Conservation (phyloP, 2,888 invertebrate species). For the Coremacera marginata region DNA sequence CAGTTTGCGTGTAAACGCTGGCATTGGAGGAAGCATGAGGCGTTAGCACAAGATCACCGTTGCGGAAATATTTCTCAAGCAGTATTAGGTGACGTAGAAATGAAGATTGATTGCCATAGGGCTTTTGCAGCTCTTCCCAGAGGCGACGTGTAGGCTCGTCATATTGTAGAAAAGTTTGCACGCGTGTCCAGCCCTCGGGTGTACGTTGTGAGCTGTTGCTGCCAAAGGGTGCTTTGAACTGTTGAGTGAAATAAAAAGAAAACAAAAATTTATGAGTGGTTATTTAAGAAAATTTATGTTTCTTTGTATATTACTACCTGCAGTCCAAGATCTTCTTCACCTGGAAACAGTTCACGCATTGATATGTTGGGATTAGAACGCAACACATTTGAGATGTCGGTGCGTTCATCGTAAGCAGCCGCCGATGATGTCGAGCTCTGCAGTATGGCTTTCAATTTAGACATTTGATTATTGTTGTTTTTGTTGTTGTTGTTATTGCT, state of each 20-base stretch:
- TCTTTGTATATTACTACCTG: slow-evolving; percentile 16
- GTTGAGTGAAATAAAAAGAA: slow-evolving; percentile 31
- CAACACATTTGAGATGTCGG: slow-evolving; percentile 66
- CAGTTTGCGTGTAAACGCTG: slow-evolving; percentile 82
- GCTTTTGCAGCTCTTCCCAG: slow-evolving; percentile 86
- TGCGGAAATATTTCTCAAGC: slow-evolving; percentile 85
- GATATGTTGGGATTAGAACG: slow-evolving; percentile 82
- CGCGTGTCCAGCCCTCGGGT: slow-evolving; percentile 88
- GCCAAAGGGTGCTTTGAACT: slow-evolving; percentile 81
- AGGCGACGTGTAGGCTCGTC: slow-evolving; percentile 84
- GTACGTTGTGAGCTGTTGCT: slow-evolving; percentile 71
- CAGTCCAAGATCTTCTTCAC: slow-evolving; percentile 85
- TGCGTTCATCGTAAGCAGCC: slow-evolving; percentile 32
- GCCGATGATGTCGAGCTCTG: slow-evolving; percentile 52
- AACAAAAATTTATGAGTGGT: not conserved
- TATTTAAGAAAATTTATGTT: not conserved
- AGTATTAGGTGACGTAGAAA: slow-evolving; percentile 85
- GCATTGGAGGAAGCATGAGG: slow-evolving; percentile 82
- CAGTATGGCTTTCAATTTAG: slow-evolving; percentile 66
- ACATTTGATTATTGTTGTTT: slow-evolving; percentile 58
- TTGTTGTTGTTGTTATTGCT: slow-evolving; percentile 27
- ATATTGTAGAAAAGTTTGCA: slow-evolving; percentile 82
- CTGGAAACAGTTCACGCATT: slow-evolving; percentile 83
- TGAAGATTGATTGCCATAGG: slow-evolving; percentile 89
- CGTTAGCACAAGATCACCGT: slow-evolving; percentile 81